Percentiles rank a stretch among this genome's conserved stretches.
These are phyloP conservation scores for Acromyrmex heyeri DNA, from an alignment of 1,140 invertebrate species.

Conservation along the genomic window DNA sequence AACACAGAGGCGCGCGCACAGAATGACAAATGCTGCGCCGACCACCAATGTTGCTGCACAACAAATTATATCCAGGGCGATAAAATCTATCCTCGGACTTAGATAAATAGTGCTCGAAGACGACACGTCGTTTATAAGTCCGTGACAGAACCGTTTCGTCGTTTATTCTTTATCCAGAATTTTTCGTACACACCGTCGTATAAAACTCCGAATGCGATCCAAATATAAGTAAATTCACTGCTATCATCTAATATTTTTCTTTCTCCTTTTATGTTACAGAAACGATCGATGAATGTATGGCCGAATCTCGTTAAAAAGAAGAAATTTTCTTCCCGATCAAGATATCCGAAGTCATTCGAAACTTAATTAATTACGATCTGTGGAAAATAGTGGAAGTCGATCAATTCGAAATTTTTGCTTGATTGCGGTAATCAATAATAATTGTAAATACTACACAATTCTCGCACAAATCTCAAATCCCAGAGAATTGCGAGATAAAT, in stretches of 20 bases:
- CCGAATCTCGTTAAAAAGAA: background rate
- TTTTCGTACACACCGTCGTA: background rate
- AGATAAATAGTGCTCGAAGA: constrained; percentile 67
- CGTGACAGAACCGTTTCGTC: constrained; percentile 1
- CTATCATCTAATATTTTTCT: background rate
- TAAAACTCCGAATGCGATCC: background rate
- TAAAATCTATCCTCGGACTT: constrained; percentile 77
- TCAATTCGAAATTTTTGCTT: background rate
- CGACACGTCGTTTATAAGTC: constrained; percentile 46
- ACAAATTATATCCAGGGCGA: constrained; percentile 85
- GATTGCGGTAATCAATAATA: background rate
- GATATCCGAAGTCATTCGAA: background rate
- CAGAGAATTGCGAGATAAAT: constrained; percentile 47
- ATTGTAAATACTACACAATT: background rate
- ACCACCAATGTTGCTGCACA: constrained; percentile 84
- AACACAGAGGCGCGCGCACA: constrained; percentile 85
- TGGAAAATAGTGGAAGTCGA: background rate
- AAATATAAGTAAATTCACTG: background rate
- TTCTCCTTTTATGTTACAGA: constrained; percentile 23
- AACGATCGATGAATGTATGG: background rate
- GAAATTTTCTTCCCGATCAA: background rate
- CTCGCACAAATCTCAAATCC: constrained; percentile 10
- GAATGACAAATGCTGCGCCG: constrained; percentile 84
- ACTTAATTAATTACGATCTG: constrained; percentile 16
- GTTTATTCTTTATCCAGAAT: constrained; percentile 15